phyloP scores from a whole-genome alignment of 2,888 invertebrate species.

The Scaptomyza polygonia region DNA sequence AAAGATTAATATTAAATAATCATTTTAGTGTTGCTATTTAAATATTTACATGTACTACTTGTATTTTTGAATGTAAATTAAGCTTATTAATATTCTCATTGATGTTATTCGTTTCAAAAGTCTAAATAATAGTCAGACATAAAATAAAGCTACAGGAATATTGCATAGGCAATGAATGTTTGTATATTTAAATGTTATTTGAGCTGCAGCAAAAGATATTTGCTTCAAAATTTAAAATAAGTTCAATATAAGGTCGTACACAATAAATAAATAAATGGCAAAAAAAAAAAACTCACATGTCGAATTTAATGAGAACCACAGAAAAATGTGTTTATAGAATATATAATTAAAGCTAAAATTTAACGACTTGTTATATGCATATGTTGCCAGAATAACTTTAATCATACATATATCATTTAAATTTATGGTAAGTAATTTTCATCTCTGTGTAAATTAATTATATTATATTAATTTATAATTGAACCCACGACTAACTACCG shows the following conservation, averaged over 20 bases:
- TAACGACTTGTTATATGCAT: neutral
- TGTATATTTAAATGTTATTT: constrained; percentile 52
- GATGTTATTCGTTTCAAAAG: constrained; percentile 31
- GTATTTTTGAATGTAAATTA: constrained; percentile 60
- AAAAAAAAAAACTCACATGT: constrained; percentile 8
- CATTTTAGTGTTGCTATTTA: constrained; percentile 43
- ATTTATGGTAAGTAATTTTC: neutral
- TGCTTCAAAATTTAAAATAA: constrained; percentile 39
- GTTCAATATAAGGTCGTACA: constrained; percentile 44
- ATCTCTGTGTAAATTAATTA: neutral
- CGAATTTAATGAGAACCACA: neutral
- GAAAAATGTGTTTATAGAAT: neutral
- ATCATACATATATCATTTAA: neutral
- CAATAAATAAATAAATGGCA: constrained; percentile 29
- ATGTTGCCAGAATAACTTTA: neutral
- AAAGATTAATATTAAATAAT: constrained; percentile 4
- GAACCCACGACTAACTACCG: neutral
- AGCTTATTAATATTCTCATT: constrained; percentile 48
- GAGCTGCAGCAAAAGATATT: constrained; percentile 31
- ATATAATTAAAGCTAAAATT: neutral
- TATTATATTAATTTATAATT: constrained; percentile 6
- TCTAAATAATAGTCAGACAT: constrained; percentile 30
- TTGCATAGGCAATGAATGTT: constrained; percentile 20
- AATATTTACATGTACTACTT: constrained; percentile 47
- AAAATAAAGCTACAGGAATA: constrained; percentile 40